These are phyloP conservation scores for Drosophila buzzatii DNA, from an alignment of 2,888 invertebrate genomes.

Conservation along the genomic window DNA sequence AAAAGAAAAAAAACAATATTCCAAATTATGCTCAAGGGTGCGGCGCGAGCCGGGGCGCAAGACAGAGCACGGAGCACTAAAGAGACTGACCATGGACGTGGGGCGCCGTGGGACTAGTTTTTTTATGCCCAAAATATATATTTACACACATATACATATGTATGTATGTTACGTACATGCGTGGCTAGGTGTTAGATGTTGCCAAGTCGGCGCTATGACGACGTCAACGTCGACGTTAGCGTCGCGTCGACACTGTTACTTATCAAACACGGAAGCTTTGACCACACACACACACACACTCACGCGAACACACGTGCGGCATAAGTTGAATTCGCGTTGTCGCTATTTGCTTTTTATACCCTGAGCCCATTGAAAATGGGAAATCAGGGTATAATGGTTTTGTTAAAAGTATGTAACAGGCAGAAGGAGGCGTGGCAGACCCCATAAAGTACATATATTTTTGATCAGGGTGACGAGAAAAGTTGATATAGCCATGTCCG, in stretches of 20 bases:
- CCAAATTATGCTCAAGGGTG: conserved; percentile 40
- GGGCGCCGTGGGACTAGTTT: too few species aligned
- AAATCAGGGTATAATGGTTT: too few species aligned
- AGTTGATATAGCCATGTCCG: too few species aligned
- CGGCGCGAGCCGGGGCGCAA: background rate
- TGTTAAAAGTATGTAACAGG: too few species aligned
- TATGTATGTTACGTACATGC: background rate
- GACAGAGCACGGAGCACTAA: background rate
- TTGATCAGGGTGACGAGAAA: too few species aligned
- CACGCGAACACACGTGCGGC: conserved; percentile 2
- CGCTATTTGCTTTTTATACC: background rate
- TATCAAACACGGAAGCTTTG: conserved; percentile 77
- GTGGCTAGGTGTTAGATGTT: conserved; percentile 44
- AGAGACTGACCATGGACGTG: too few species aligned
- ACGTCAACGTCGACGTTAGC: conserved; percentile 24
- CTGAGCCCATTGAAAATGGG: too few species aligned
- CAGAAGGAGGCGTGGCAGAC: too few species aligned
- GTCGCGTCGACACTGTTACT: conserved; percentile 23
- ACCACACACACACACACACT: conserved; percentile 12
- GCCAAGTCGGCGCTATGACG: conserved; percentile 46
- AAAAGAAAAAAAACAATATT: conserved; percentile 67
- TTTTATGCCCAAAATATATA: too few species aligned
- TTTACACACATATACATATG: too few species aligned
- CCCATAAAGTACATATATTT: too few species aligned
- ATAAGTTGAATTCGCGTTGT: conserved; percentile 19